Conservation (phyloP, 2,888 invertebrate species). For the Drosophila paranaensis region DNA sequence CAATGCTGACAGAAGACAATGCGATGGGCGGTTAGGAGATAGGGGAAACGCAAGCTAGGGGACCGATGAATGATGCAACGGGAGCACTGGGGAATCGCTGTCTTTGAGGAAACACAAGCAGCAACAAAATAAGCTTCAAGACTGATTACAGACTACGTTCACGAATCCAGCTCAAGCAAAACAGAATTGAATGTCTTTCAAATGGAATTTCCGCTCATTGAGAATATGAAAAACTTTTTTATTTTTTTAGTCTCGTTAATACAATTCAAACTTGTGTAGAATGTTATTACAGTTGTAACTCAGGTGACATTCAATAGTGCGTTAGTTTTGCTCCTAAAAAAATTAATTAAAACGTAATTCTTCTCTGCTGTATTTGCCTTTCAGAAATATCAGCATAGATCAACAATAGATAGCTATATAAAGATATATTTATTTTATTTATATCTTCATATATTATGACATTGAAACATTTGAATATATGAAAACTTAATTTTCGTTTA, state of each 20-base stretch:
- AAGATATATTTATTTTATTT: no score
- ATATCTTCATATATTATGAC: no score
- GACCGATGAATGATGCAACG: background rate
- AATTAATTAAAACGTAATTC: no score
- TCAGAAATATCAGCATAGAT: no score
- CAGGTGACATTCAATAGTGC: background rate
- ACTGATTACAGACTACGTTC: constrained; percentile 25
- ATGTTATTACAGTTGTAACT: background rate
- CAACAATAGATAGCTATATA: no score
- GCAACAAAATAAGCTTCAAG: constrained; percentile 23
- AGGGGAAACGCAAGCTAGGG: background rate
- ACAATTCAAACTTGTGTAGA: background rate
- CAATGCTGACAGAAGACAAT: constrained; percentile 74
- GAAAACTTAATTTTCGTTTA: no score
- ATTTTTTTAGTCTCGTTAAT: background rate
- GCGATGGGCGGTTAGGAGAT: constrained; percentile 6
- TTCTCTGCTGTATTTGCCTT: no score
- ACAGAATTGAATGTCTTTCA: constrained; percentile 17
- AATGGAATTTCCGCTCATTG: constrained; percentile 7
- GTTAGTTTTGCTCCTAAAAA: no score
- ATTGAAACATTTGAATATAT: no score
- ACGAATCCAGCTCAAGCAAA: constrained; percentile 2
- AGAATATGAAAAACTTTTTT: constrained; percentile 3
- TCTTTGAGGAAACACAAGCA: constrained; percentile 6
- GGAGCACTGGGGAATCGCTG: background rate